Percentiles rank a stretch among this genome's conserved stretches.
Conservation (phyloP, 2,797 vertebrate genomes). For the Stomatorhinus walkeri region DNA sequence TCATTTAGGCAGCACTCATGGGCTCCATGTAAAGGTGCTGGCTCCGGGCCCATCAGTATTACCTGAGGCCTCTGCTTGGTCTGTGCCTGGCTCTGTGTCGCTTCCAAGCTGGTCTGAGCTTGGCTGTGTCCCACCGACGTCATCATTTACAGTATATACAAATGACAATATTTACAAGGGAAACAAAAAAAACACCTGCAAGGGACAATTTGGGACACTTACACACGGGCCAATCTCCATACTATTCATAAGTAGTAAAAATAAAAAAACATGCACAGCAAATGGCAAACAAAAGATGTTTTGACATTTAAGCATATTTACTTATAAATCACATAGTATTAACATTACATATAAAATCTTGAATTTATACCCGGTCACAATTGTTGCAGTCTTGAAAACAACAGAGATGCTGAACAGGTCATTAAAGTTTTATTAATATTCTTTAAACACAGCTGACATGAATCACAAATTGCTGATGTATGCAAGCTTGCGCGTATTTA, state of each 20-base stretch:
- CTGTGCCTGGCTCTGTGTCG: conserved; percentile 94
- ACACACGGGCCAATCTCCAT: neutral
- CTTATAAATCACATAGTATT: neutral
- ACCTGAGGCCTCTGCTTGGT: conserved; percentile 78
- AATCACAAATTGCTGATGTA: neutral
- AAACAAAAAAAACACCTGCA: conserved; percentile 71
- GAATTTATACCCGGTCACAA: neutral
- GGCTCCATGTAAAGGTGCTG: neutral
- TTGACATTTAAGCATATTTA: neutral
- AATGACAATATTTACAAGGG: conserved; percentile 99
- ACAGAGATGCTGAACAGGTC: neutral
- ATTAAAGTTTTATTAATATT: neutral
- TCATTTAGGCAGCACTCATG: neutral
- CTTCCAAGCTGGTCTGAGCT: conserved; percentile 93
- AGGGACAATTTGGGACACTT: conserved; percentile 32
- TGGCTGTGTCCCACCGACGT: conserved; percentile 94
- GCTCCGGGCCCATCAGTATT: conserved; percentile 5
- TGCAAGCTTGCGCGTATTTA: neutral
- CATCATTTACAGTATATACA: conserved; percentile 99
- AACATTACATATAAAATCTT: neutral
- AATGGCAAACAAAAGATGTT: neutral
- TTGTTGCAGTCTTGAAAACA: neutral
- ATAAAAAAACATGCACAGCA: neutral
- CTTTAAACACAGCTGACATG: neutral
- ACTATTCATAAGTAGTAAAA: neutral